These are phyloP conservation scores for Psilanteris sp. DNA, from an alignment of 1,140 invertebrate species.

Conservation along the genomic window DNA sequence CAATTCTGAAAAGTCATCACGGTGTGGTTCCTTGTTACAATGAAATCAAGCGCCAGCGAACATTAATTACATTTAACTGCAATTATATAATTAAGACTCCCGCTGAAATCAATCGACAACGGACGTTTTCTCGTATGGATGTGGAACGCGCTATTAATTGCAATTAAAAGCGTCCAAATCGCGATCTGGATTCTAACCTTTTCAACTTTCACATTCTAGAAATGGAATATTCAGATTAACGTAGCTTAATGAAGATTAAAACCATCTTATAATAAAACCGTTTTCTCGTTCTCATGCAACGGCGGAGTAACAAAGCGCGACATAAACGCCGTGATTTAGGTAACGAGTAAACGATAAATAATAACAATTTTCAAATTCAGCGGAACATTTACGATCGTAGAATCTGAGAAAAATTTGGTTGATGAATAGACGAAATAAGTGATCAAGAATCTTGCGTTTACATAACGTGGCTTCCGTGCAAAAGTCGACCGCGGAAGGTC, in stretches of 20 bases:
- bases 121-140: constrained; percentile 24
- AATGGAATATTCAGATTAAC: constrained; percentile 46
- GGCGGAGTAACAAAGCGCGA: background rate
- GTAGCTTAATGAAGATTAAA: constrained; percentile 49
- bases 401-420: too few relatives aligned
- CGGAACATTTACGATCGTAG: constrained; percentile 10
- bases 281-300: constrained; percentile 25
- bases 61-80: constrained; percentile 29
- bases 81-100: constrained; percentile 46
- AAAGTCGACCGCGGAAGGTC: constrained; percentile 39
- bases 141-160: constrained; percentile 34
- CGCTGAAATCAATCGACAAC: constrained; percentile 34
- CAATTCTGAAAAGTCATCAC: constrained; percentile 35
- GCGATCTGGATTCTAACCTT: constrained; percentile 48
- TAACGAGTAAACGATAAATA: constrained; percentile 15
- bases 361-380: constrained; percentile 7
- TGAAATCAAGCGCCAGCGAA: constrained; percentile 3
- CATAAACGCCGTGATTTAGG: constrained; percentile 2
- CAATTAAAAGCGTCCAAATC: constrained; percentile 20
- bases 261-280: constrained; percentile 19
- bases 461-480: constrained; percentile 16
- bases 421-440: background rate
- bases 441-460: background rate
- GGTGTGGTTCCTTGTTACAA: constrained; percentile 19
- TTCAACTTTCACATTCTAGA: constrained; percentile 50